phyloP scores from a whole-genome alignment of 2,797 vertebrate species.

The Helicolenus hilgendorfi region DNA sequence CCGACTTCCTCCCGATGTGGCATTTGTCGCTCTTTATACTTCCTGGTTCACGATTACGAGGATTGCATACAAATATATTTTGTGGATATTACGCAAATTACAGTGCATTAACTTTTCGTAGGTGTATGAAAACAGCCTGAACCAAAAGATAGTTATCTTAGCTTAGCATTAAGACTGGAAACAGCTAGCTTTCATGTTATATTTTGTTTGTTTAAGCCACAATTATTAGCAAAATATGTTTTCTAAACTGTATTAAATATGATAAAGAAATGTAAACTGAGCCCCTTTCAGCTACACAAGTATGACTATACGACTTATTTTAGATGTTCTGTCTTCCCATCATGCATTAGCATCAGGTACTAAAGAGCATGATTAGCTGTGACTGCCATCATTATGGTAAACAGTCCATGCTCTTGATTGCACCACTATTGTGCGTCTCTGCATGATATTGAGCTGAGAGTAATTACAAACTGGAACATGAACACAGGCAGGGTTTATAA shows the following conservation, averaged over 20 bases:
- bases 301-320: not conserved
- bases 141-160: not conserved
- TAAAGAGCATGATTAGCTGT: slow-evolving; percentile 10
- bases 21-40: no score
- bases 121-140: no score
- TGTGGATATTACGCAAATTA: no score
- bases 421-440: not conserved
- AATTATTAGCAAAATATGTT: not conserved
- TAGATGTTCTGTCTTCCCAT: not conserved
- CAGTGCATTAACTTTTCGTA: no score
- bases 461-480: slow-evolving; percentile 55
- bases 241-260: not conserved
- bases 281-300: not conserved
- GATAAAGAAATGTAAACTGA: not conserved
- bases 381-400: slow-evolving; percentile 2
- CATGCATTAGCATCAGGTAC: not conserved
- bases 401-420: slow-evolving; percentile 36
- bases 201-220: not conserved
- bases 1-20: no score
- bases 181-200: not conserved
- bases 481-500: slow-evolving; percentile 42
- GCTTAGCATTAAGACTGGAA: not conserved
- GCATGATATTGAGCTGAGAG: slow-evolving; percentile 13
- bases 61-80: no score
- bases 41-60: no score